These are phyloP conservation scores for human DNA, from an alignment of 2,113 vertebrate species.

Conservation along the genomic window GRCh38 chr2:21836501-21837000, in stretches of 20 bases:
- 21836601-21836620: conserved; percentile 67
- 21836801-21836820: conserved; percentile 46
- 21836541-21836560: conserved; percentile 62
- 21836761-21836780: conserved; percentile 55
- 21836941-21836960: conserved; percentile 5
- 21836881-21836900: neutral
- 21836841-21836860: neutral
- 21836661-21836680: conserved; percentile 56
- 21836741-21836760: conserved; percentile 33
- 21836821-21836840: conserved; percentile 66
- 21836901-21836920: neutral
- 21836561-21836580: conserved; percentile 66
- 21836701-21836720: conserved; percentile 45
- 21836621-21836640: conserved; percentile 71
- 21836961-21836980: conserved; percentile 30
- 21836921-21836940: neutral
- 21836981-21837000: neutral
- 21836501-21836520: conserved; percentile 65
- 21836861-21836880: neutral
- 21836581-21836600: conserved; percentile 61
- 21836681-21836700: conserved; percentile 31
- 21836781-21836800: conserved; percentile 53
- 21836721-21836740: conserved; percentile 19
- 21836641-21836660: conserved; percentile 71
- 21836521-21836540: conserved; percentile 51